Evolutionary conservation across 2,888 invertebrate genomes (phyloP).

Genomic region (Sylvicola cinctus): DNA sequence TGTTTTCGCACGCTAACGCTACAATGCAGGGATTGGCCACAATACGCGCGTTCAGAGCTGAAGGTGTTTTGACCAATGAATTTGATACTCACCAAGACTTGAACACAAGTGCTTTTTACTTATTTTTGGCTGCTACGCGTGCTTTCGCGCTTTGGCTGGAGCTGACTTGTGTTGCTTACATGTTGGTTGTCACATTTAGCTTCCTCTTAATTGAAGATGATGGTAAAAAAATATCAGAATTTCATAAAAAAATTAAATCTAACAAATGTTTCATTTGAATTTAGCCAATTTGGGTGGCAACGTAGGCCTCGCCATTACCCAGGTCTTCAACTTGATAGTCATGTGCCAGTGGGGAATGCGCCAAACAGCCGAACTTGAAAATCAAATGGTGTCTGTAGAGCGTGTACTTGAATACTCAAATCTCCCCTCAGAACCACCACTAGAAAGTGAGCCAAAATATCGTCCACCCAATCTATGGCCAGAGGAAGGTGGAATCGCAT

Average conservation of each 20-base stretch:
- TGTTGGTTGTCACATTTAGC: conserved; percentile 68
- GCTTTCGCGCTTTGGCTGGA: conserved; percentile 92
- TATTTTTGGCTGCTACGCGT: conserved; percentile 72
- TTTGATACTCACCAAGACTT: conserved; percentile 67
- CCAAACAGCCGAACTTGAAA: conserved; percentile 75
- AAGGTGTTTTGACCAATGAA: conserved; percentile 52
- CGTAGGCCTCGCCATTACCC: conserved; percentile 63
- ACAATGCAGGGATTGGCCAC: conserved; percentile 78
- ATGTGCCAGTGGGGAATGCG: conserved; percentile 65
- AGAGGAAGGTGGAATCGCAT: conserved; percentile 41
- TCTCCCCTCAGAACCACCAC: conserved; percentile 23
- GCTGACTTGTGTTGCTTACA: conserved; percentile 67
- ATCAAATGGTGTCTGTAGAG: conserved; percentile 82
- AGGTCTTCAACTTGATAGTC: conserved; percentile 58
- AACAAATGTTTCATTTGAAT: too few species aligned
- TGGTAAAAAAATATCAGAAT: too few species aligned
- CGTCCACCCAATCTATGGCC: too few species aligned
- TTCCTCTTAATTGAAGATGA: conserved; percentile 56
- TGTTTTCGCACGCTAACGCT: conserved; percentile 84
- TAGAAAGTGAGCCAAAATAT: too few species aligned
- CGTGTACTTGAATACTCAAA: conserved; percentile 45
- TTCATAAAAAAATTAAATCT: too few species aligned
- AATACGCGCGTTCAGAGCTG: conserved; percentile 72
- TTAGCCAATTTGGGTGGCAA: conserved; percentile 45
- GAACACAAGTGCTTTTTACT: conserved; percentile 82